Conservation (phyloP, 2,797 vertebrate species). For the Sebastes ruberrimus region DNA sequence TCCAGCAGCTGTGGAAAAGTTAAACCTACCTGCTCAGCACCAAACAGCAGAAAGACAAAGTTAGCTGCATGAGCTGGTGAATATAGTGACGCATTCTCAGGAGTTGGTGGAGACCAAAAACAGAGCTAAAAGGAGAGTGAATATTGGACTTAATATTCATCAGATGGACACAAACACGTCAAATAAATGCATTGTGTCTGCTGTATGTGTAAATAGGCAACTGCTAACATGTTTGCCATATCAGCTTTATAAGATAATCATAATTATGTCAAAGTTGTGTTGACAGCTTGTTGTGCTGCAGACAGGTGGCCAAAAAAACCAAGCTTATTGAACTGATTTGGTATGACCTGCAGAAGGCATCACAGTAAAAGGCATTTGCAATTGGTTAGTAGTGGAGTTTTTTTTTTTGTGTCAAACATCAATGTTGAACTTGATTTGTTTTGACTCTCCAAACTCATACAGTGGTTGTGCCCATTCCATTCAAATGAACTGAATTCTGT, state of each 20-base stretch:
- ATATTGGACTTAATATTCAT: background rate
- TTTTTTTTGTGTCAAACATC: background rate
- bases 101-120: background rate
- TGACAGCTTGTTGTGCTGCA: background rate
- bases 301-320: background rate
- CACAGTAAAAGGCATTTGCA: background rate
- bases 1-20: background rate
- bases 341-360: background rate
- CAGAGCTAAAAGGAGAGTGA: background rate
- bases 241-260: background rate
- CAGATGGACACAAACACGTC: background rate
- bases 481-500: background rate
- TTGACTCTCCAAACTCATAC: background rate
- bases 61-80: too few relatives aligned
- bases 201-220: background rate
- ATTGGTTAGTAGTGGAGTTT: background rate
- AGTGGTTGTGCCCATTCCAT: background rate
- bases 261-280: background rate
- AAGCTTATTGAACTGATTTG: background rate
- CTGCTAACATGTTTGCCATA: background rate
- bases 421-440: background rate
- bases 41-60: too few relatives aligned
- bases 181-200: background rate
- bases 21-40: background rate
- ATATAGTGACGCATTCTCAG: background rate